phyloP scores from a whole-genome alignment of 1,140 invertebrate genomes.

The Caerostris darwini region DNA sequence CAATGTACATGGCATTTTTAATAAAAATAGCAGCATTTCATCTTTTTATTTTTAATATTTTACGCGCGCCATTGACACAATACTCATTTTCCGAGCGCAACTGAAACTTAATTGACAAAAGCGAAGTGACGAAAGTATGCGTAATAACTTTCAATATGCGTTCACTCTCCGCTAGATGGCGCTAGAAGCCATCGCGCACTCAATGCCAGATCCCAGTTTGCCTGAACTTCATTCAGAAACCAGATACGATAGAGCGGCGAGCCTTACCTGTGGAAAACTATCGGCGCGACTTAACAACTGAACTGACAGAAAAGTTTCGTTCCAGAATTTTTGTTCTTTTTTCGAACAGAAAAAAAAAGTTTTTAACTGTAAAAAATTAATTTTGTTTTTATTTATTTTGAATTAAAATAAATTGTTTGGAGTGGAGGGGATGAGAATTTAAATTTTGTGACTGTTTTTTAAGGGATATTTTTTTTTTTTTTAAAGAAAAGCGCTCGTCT shows the following conservation, averaged over 20 bases:
- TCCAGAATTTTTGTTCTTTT: too few relatives aligned
- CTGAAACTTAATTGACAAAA: not conserved
- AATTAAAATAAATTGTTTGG: not conserved
- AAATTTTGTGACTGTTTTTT: not conserved
- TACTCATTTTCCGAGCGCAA: not conserved
- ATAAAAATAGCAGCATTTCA: too few relatives aligned
- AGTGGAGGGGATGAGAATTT: not conserved
- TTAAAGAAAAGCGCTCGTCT: not conserved
- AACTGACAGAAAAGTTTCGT: not conserved
- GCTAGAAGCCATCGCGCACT: not conserved
- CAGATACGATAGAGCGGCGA: not conserved
- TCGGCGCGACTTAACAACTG: not conserved
- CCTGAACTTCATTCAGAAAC: not conserved
- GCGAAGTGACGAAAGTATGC: not conserved
- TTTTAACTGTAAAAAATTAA: not conserved
- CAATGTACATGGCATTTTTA: too few relatives aligned
- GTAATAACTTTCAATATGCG: not conserved
- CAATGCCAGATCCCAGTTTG: not conserved
- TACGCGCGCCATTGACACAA: not conserved
- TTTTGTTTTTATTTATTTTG: not conserved
- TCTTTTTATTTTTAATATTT: too few relatives aligned
- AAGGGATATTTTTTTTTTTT: not conserved
- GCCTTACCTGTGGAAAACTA: slow-evolving; percentile 5
- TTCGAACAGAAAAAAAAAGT: not conserved
- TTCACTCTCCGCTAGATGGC: not conserved